Conservation (phyloP, 2,113 vertebrate species). For the Gulo gulo region DNA sequence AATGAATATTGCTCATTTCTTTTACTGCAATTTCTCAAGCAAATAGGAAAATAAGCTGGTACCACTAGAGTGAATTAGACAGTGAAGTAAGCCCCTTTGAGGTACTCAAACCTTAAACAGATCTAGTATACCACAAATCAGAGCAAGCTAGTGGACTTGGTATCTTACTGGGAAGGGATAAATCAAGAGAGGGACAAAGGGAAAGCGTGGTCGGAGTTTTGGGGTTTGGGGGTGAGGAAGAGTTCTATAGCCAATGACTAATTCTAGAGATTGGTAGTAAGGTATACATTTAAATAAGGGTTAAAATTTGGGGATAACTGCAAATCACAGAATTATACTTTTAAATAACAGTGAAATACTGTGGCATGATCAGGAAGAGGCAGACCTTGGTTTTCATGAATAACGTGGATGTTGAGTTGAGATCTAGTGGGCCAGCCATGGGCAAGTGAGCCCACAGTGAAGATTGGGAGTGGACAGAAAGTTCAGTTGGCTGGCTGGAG, state of each 20-base stretch:
- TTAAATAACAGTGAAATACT: background rate
- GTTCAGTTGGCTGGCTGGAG: background rate
- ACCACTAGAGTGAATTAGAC: background rate
- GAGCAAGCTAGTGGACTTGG: background rate
- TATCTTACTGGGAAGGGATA: background rate
- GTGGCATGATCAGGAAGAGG: background rate
- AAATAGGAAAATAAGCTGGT: background rate
- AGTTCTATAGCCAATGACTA: background rate
- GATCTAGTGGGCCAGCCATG: background rate
- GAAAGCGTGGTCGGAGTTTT: background rate
- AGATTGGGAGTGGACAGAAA: background rate
- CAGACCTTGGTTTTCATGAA: background rate
- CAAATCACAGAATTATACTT: background rate
- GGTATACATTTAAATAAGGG: background rate
- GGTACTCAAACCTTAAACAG: background rate
- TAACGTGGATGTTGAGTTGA: background rate
- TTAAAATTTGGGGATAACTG: background rate
- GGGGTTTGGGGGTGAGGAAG: background rate
- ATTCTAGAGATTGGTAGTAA: background rate
- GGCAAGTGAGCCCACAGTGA: background rate
- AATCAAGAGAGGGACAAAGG: background rate
- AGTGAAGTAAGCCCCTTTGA: background rate
- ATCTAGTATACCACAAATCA: background rate
- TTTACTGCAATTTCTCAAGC: slow-evolving; percentile 2
- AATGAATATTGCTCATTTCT: background rate